Percentiles rank a stretch among this genome's conserved stretches.
Evolutionary conservation across 1,140 invertebrate genomes (phyloP).

Genomic region (Drosophila equinoxialis): DNA sequence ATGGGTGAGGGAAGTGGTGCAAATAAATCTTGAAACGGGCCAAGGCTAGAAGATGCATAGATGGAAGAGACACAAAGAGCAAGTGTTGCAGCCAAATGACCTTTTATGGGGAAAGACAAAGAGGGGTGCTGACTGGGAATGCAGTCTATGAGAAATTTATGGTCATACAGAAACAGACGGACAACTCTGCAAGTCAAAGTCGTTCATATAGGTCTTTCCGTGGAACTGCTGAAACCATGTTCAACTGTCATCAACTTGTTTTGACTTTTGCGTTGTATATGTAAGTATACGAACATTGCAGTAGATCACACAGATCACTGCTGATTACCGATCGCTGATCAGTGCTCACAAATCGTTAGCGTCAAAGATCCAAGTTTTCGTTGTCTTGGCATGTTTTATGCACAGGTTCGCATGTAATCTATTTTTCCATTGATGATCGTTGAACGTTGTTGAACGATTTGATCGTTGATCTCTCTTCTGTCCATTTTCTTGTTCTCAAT

Average conservation of each 20-base stretch:
- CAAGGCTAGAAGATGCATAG: constrained; percentile 1
- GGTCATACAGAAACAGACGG: not conserved
- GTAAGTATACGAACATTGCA: not conserved
- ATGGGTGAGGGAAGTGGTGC: not conserved
- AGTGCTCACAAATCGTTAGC: constrained; percentile 12
- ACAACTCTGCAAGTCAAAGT: constrained; percentile 8
- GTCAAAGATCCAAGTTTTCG: not conserved
- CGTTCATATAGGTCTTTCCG: not conserved
- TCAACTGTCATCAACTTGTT: constrained; percentile 10
- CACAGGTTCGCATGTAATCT: constrained; percentile 6
- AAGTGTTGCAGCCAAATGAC: constrained; percentile 7
- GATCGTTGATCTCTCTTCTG: not conserved
- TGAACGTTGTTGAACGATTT: not conserved
- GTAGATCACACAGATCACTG: constrained; percentile 9
- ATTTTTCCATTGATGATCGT: constrained; percentile 12
- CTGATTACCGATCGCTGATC: constrained; percentile 7
- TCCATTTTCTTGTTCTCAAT: constrained; percentile 11
- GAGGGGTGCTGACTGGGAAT: not conserved
- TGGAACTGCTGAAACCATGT: not conserved
- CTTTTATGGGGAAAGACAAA: constrained; percentile 8
- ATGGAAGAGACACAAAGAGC: not conserved
- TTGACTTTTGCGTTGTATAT: not conserved
- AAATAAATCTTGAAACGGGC: constrained; percentile 10
- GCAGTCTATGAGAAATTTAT: constrained; percentile 9
- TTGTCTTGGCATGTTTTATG: not conserved